Percentiles rank a stretch among this genome's conserved stretches.
phyloP scores from a whole-genome alignment of 2,797 vertebrate genomes.

The Allobates femoralis region DNA sequence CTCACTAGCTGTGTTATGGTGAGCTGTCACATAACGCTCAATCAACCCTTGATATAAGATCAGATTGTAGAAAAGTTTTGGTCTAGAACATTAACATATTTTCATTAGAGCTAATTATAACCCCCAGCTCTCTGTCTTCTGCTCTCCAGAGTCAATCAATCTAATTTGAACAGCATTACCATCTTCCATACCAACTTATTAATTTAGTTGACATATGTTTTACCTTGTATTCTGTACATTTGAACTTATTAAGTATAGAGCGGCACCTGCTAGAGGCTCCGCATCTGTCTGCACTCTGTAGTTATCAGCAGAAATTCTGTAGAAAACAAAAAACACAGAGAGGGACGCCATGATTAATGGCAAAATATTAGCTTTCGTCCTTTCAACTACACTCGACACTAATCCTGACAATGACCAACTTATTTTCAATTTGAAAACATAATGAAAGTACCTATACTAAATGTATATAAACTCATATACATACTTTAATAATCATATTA shows the following conservation, averaged over 20 bases:
- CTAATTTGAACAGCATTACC: constrained; percentile 28
- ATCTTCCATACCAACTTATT: constrained; percentile 3
- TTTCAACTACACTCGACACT: not conserved
- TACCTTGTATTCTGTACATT: not conserved
- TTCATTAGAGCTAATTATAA: not conserved
- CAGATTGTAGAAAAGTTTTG: constrained; percentile 9
- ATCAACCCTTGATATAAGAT: not conserved
- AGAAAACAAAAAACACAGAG: not conserved
- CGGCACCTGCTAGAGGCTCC: constrained; percentile 17
- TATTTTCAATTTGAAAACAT: not conserved
- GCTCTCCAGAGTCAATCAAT: not conserved
- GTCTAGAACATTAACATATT: not conserved
- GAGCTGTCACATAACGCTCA: not conserved
- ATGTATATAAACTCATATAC: too few species aligned
- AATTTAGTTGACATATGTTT: constrained; percentile 31
- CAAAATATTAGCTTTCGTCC: not conserved
- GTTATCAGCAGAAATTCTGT: constrained; percentile 14
- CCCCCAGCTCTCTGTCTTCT: not conserved
- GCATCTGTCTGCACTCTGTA: constrained; percentile 10
- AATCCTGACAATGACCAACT: not conserved
- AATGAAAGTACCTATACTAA: not conserved
- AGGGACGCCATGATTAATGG: not conserved
- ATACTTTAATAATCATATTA: too few species aligned
- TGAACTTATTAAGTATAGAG: constrained; percentile 25
- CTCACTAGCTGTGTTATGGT: too few species aligned